Percentiles rank a stretch among this genome's conserved stretches.
Evolutionary conservation across 2,888 invertebrate species (phyloP).

Genomic region (Tetheella fluctuosa): DNA sequence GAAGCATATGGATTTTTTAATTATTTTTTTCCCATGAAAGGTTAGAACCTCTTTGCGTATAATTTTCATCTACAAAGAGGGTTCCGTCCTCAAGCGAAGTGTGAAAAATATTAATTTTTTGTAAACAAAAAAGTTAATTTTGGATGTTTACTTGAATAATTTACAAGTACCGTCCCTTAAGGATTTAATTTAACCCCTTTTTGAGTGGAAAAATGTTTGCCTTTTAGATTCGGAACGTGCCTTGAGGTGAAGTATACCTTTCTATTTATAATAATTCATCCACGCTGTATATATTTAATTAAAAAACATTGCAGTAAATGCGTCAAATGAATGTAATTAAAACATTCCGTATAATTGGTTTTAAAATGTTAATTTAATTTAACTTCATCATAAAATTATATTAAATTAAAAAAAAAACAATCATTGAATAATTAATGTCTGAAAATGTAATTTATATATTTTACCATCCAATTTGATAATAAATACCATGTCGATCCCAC

Average conservation of each 20-base stretch:
- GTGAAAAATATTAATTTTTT: slow-evolving; percentile 12
- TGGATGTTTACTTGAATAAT: slow-evolving; percentile 11
- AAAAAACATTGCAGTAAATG: no score
- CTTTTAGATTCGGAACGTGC: background rate
- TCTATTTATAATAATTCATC: background rate
- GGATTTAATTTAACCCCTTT: background rate
- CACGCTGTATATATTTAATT: no score
- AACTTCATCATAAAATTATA: no score
- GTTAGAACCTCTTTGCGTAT: background rate
- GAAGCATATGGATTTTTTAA: no score
- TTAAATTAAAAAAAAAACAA: no score
- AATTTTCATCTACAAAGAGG: slow-evolving; percentile 11
- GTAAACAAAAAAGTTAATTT: background rate
- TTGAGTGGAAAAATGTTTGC: slow-evolving; percentile 1
- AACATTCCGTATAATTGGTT: no score
- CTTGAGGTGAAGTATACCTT: background rate
- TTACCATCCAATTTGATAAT: no score
- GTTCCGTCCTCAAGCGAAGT: slow-evolving; percentile 5
- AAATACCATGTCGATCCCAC: no score
- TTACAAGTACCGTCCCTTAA: slow-evolving; percentile 3
- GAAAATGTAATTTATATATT: no score
- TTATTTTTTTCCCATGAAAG: slow-evolving; percentile 2
- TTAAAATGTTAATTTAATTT: no score
- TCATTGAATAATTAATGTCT: no score
- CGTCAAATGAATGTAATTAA: no score